Evolutionary conservation across 2,888 invertebrate genomes (phyloP), one percentile per base, ranked within the genome.

Genomic region (Perdita meconis): DNA sequence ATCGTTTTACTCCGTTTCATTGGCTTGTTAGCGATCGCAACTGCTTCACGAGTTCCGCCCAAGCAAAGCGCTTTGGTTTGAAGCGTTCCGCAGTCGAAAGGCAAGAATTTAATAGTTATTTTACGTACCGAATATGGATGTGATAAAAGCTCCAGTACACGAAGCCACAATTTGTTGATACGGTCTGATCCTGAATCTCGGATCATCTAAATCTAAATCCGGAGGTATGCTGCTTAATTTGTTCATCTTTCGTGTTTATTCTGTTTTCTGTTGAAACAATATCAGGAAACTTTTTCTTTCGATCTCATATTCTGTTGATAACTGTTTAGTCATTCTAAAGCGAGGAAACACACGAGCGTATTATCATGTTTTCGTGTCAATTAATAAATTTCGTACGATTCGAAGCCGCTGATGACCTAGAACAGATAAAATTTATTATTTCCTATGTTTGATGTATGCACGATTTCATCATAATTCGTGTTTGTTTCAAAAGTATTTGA

Each of bases 61-160:
- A n/a, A n/a, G n/a, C n/a, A n/a, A n/a, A n/a, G n/a, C n/a, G n/a
- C n/a, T n/a, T n/a, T n/a, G n/a, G n/a, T n/a, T n/a, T n/a, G n/a
- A n/a, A n/a, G n/a, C n/a, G n/a, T n/a, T n/a, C n/a, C n/a, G n/a
- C n/a, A n/a, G n/a, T n/a, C n/a, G n/a, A n/a, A n/a, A n/a, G n/a
- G n/a, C n/a, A n/a, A n/a, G n/a, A n/a, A n/a, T n/a, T n/a, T n/a
- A n/a, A n/a, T n/a, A n/a, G n/a, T 10, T 6, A 1, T n/a, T 36
- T 19, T 1, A 10, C 82, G 86, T 94, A 98, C 97, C 97, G 88
- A 98, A 95, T 75, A 97, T 90, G 55, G 98, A 98, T 89, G 98
- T 98, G 90, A 98, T 93, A 80, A 98, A 93, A 13, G 98, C 98
- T 74, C 98, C 98, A 76, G 96, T 95, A 92, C 97, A 97, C 61